Percentiles rank a stretch among this genome's conserved stretches.
phyloP scores from a whole-genome alignment of 2,888 invertebrate species.

The Galeruca laticollis region DNA sequence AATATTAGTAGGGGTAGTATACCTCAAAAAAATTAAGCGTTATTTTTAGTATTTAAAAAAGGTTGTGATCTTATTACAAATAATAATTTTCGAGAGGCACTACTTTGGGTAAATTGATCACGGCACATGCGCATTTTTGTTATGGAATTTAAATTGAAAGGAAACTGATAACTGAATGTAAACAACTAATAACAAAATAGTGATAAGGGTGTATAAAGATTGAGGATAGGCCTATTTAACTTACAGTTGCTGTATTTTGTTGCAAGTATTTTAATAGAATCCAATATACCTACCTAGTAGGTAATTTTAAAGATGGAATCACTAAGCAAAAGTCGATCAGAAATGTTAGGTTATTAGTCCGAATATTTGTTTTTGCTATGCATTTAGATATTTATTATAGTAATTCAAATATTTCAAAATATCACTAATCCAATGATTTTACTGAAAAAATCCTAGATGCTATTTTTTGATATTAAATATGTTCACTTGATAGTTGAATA shows the following conservation, averaged over 20 bases:
- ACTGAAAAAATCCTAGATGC: no score
- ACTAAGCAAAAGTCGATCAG: neutral
- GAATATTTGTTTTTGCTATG: no score
- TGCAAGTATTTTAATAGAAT: neutral
- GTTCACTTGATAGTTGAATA: no score
- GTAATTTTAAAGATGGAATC: neutral
- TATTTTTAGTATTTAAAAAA: neutral
- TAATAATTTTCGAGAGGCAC: constrained; percentile 37
- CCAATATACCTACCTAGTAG: neutral
- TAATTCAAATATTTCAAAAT: no score
- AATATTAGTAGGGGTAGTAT: neutral
- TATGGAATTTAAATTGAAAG: constrained; percentile 24
- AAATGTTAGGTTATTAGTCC: no score
- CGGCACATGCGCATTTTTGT: constrained; percentile 25
- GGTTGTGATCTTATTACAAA: neutral
- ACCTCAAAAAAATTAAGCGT: neutral
- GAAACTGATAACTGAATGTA: constrained; percentile 7
- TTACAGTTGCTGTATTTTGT: neutral
- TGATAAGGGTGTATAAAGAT: neutral
- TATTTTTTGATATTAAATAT: no score
- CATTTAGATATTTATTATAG: no score
- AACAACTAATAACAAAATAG: neutral
- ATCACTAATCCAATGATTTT: no score
- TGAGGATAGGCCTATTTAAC: neutral
- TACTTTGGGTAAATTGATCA: constrained; percentile 32